Percentiles rank a stretch among this genome's conserved stretches.
These are phyloP conservation scores for Benthosema pterotum DNA, from an alignment of 2,797 vertebrate species.

Conservation along the genomic window DNA sequence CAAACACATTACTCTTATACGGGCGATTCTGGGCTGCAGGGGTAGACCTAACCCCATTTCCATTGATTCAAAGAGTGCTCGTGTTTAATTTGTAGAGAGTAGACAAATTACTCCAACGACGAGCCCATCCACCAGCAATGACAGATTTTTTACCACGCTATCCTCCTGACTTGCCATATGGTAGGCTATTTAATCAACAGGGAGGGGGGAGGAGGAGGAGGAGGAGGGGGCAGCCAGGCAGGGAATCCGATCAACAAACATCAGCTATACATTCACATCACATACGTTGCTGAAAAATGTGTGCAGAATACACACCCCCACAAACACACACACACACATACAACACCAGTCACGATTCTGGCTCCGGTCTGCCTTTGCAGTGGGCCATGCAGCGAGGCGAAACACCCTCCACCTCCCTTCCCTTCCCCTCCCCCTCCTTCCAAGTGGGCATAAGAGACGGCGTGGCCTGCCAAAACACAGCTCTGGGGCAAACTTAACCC, in stretches of 20 bases:
- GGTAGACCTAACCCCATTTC: too few species aligned
- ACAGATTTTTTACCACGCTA: too few species aligned
- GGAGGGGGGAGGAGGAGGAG: conserved; percentile 1
- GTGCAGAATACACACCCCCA: conserved; percentile 1
- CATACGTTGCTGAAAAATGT: not conserved
- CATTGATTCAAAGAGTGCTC: too few species aligned
- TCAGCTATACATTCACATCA: conserved; percentile 8
- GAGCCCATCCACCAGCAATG: too few species aligned
- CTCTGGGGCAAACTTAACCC: conserved; percentile 51
- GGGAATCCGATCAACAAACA: conserved; percentile 23
- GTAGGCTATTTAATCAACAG: conserved; percentile 3
- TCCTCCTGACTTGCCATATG: too few species aligned
- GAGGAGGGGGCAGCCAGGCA: conserved; percentile 24
- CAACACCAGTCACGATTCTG: conserved; percentile 60
- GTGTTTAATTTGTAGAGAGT: too few species aligned
- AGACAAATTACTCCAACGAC: too few species aligned
- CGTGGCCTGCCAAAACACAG: conserved; percentile 54
- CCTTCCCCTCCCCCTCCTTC: conserved; percentile 31
- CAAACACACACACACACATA: conserved; percentile 22
- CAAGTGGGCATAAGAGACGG: conserved; percentile 45
- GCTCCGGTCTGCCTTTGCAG: conserved; percentile 53
- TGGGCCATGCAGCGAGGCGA: conserved; percentile 36
- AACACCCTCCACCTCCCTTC: not conserved
- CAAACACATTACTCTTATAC: too few species aligned
- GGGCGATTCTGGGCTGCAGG: too few species aligned